Evolutionary conservation across 1,140 invertebrate species (phyloP), one percentile per base, ranked within the genome.

Genomic region (Centruroides vittatus): DNA sequence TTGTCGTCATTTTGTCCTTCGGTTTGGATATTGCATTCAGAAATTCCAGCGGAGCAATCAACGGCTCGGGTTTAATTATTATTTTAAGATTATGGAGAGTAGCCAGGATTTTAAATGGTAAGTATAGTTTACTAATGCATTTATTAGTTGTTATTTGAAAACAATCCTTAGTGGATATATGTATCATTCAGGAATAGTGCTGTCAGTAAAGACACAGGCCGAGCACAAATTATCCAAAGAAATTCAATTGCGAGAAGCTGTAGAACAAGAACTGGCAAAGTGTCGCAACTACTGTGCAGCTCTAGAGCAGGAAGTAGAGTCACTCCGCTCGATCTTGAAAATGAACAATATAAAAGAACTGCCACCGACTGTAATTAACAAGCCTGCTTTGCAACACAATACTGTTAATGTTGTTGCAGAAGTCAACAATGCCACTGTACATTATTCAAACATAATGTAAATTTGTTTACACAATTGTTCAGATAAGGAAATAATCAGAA

Each of bases 1-100:
- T 74, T 57, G 65, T 76, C 36, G 72, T 76, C 5, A 66, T 74
- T 48, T 41, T 73, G 2, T 74, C 74, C 8, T 73, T 75, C 66
- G 66, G 71, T n/a, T 68, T 76, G 53, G 73, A 75, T 60, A 69
- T 76, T 61, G 64, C 71, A 5, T 74, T 73, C 47, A 61, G 53
- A 65, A 23, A 66, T 12, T 12, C 51, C 10, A 36, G 51, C 48
- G 35, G 12, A 10, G 56, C 64, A 36, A 34, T 54, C 3, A 63
- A 66, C 61, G 72, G 72, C 52, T 62, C 70, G 53, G 73, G 73
- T 7, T 66, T 76, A 35, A 57, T 75, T 36, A 70, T 76, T 58
- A 64, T 74, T 48, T 63, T 75, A 6, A 60, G 74, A 60, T 60
- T 75, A 47, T 76, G 73, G 74, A 61, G 73, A 60, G 68, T 75